Evolutionary conservation across 2,797 vertebrate genomes (phyloP), one percentile per base, ranked within the genome.

Genomic region (Gallinago nigripennis): DNA sequence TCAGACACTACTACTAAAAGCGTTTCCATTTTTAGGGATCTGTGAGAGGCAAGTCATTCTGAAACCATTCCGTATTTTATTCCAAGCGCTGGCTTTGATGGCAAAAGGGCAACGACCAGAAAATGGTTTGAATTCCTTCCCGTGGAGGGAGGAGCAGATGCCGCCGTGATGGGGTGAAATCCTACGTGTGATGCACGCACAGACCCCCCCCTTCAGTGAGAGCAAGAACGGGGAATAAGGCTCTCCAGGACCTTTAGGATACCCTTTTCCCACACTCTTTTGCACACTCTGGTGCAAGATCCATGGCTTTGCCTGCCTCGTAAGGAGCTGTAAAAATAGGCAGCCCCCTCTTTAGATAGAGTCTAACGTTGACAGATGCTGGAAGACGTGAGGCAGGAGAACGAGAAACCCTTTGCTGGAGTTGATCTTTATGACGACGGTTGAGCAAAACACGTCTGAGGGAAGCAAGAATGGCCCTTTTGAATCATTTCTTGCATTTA

Each of bases 401-500:
- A 90, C 80, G 93, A 88, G 71, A 57, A 88, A 41, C 33, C 21
- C 27, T 35, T 88, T 33, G 17, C 50, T 90, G 53, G 78, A 94
- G 88, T 23, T 92, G 92, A 85, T 95, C 78, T 96, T 95, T 95
- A 94, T 95, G 89, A 92, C 88, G 78, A 23, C 1, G 8, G 54
- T 85, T 96, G 90, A 92, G 84, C 68, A 78, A 94, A 93, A 85
- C 92, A 87, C 41, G 57, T 95, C 78, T 81, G 86, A 93, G 69
- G 76, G 91, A 95, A 95, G 78, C 46, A 85, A 94, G 91, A 96
- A 91, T 82, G 75, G 78, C 73, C 88, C 90, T 93, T 96, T 86
- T 95, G 95, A 96, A 95, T 96, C 5, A 87, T 90, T 94, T 75
- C 91, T 92, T 95, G 90, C 88, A 86, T 96, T 95, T 95, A 82